Evolutionary conservation across 2,888 invertebrate genomes (phyloP).

Genomic region (Bedellia somnulentella): DNA sequence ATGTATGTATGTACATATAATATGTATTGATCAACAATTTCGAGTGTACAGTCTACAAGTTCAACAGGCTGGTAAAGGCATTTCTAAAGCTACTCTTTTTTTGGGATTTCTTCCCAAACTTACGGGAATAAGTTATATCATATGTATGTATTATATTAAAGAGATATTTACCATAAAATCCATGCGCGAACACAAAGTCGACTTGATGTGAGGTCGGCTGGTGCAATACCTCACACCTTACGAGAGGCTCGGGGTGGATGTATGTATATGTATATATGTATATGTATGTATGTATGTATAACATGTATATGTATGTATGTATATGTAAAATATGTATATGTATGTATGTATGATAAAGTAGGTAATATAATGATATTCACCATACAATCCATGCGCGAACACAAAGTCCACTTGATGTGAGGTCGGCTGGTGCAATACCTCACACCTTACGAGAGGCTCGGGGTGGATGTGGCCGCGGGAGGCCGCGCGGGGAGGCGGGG

Average conservation of each 20-base stretch:
- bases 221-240: constrained; percentile 20
- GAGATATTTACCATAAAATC: constrained; percentile 62
- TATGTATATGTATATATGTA: too few species aligned
- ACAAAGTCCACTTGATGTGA: constrained; percentile 65
- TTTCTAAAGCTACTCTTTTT: too few species aligned
- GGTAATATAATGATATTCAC: constrained; percentile 20
- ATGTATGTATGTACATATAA: too few species aligned
- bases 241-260: constrained; percentile 3
- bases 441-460: constrained; percentile 37
- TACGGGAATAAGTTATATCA: too few species aligned
- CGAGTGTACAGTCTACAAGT: too few species aligned
- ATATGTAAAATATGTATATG: too few species aligned
- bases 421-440: constrained; percentile 27
- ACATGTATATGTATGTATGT: too few species aligned
- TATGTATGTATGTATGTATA: too few species aligned
- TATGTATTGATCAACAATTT: too few species aligned
- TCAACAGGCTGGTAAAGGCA: too few species aligned
- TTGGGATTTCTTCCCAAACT: too few species aligned
- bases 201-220: constrained; percentile 23
- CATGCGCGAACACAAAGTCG: constrained; percentile 75
- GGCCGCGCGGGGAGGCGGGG: constrained; percentile 18
- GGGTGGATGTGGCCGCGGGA: constrained; percentile 38
- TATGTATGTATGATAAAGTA: too few species aligned
- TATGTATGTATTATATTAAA: constrained; percentile 24
- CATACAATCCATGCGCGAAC: constrained; percentile 81